These are phyloP conservation scores for Stictocephala bisonia DNA, from an alignment of 2,888 invertebrate species.

Conservation along the genomic window DNA sequence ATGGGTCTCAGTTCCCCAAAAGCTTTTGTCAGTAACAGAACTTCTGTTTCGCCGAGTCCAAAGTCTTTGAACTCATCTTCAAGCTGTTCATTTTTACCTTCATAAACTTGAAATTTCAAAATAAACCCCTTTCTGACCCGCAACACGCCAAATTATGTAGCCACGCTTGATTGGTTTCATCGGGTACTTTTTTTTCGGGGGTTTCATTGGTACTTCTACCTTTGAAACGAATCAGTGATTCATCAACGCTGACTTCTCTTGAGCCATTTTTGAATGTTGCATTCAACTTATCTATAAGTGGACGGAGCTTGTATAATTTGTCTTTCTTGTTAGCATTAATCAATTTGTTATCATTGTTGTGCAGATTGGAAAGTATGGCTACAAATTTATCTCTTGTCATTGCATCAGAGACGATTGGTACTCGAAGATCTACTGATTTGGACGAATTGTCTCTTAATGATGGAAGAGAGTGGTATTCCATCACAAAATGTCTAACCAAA, in stretches of 20 bases:
- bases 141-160: conserved; percentile 48
- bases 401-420: neutral
- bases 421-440: conserved; percentile 22
- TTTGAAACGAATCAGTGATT: conserved; percentile 50
- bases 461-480: conserved; percentile 39
- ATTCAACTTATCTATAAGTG: conserved; percentile 27
- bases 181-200: conserved; percentile 48
- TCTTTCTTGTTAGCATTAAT: conserved; percentile 6
- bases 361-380: conserved; percentile 25
- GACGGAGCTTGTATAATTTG: conserved; percentile 26
- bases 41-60: conserved; percentile 48
- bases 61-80: conserved; percentile 50
- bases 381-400: conserved; percentile 38
- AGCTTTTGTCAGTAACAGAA: conserved; percentile 46
- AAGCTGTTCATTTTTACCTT: conserved; percentile 20
- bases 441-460: conserved; percentile 31
- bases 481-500: conserved; percentile 43
- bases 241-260: conserved; percentile 46
- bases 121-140: conserved; percentile 45
- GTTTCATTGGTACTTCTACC: conserved; percentile 25
- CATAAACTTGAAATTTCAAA: conserved; percentile 34
- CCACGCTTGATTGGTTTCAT: conserved; percentile 48
- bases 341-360: conserved; percentile 36
- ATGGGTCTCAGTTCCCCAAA: conserved; percentile 38
- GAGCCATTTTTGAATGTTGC: conserved; percentile 31